These are phyloP conservation scores for Heterocephalus glaber DNA, from an alignment of 2,113 vertebrate genomes.

Conservation along the genomic window DNA sequence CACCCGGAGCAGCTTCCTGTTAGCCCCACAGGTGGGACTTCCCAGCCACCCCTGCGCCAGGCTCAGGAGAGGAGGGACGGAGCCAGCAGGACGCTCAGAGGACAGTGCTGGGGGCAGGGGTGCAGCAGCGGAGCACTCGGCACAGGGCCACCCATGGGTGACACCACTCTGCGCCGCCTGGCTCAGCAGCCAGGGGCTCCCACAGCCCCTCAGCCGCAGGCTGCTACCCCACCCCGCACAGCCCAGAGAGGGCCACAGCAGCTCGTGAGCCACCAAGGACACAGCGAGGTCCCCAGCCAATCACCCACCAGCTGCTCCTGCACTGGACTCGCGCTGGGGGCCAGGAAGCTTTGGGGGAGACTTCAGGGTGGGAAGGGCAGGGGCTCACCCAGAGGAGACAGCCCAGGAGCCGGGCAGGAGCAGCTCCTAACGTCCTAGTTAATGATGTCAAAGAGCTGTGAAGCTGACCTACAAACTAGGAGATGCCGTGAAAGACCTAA, in stretches of 20 bases:
- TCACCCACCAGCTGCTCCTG: not conserved
- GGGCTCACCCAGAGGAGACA: not conserved
- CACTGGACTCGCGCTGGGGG: not conserved
- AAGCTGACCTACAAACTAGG: not conserved
- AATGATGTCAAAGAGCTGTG: not conserved
- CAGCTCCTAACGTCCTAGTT: not conserved
- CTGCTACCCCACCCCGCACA: too few relatives aligned
- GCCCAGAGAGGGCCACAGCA: not conserved
- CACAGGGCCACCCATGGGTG: not conserved
- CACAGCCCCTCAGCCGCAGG: too few relatives aligned
- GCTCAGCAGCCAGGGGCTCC: not conserved
- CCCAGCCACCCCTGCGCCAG: not conserved
- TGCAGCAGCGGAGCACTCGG: too few relatives aligned
- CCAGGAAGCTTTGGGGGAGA: not conserved
- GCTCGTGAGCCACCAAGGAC: not conserved
- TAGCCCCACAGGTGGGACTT: accelerated
- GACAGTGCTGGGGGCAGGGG: not conserved
- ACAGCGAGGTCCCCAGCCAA: not conserved
- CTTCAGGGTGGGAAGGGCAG: not conserved
- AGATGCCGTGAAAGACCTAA: not conserved
- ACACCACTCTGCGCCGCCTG: not conserved
- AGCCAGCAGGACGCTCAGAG: too few relatives aligned
- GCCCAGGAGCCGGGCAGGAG: not conserved
- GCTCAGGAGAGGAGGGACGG: too few relatives aligned
- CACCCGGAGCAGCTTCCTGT: too few relatives aligned